Base-by-base conservation (phyloP, 2,797 vertebrate genomes). In the Pterois miles region DNA sequence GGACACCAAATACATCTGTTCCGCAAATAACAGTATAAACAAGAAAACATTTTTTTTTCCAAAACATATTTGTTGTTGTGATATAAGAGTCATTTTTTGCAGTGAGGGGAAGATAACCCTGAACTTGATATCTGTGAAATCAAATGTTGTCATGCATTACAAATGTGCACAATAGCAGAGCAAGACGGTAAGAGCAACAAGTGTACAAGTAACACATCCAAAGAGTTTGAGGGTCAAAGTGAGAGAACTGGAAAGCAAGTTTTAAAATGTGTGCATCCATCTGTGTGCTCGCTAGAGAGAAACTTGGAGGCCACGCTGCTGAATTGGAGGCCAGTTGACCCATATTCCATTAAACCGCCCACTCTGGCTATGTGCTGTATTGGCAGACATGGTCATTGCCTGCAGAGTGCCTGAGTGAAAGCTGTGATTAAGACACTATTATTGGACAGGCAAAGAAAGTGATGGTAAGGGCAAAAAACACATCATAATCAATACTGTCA, bases 321-420 rank as follows among this genome's bases (percentile, higher is more conserved):
- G 71, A 76, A 81, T 75, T 13, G 74, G 74, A 85, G 65, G 63
- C 75, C 75, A 31, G 62, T 63, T 81, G 83, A 89, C 82, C 84
- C 69, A 76, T 80, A 58, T 80, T 85, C 64, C 81, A 84, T 87
- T 78, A 86, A 82, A 76, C 65, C 63, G 11, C 77, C 83, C 78
- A 81, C 80, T 60, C 67, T n/a, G 80, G 75, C 68, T 74, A n/a
- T 62, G 70, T 13, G 2, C 70, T 56, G 14, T 63, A 65, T 50
- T 84, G 80, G 81, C 87, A 83, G 66, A 65, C 69, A 25, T 1
- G 4, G 22, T 54, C 63, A 22, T 23, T 52, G 62, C 74, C 60
- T 50, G 71, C 33, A 62, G 40, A 87, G 57, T 25, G 79, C 65
- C 72, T 9, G n/a, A 36, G 69, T 72, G 69, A 78, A 80, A 81